Conservation (phyloP, 2,888 invertebrate genomes). For the Ligdia adustata region DNA sequence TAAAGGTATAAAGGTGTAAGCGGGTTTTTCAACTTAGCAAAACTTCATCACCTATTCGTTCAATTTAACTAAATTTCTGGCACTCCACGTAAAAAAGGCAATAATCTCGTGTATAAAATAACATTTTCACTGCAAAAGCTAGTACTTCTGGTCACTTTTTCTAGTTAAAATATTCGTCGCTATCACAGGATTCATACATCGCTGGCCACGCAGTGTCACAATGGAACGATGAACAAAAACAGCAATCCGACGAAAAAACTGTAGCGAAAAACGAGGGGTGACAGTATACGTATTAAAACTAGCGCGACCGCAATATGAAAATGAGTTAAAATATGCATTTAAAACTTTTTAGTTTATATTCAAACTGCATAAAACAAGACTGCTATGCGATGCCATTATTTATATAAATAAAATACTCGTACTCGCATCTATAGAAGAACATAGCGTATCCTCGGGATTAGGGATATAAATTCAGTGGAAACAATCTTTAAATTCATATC, state of each 20-base stretch:
- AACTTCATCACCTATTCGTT: no score
- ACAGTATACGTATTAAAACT: conserved; percentile 39
- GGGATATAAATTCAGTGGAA: no score
- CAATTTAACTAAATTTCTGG: conserved; percentile 14
- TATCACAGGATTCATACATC: conserved; percentile 77
- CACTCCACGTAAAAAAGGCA: conserved; percentile 28
- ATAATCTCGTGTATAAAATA: conserved; percentile 36
- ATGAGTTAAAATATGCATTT: conserved; percentile 18
- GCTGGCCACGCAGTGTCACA: conserved; percentile 66
- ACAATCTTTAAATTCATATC: no score
- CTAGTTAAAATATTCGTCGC: conserved; percentile 68
- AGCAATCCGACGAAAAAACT: conserved; percentile 53
- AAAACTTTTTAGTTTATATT: conserved; percentile 5
- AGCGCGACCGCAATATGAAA: conserved; percentile 18
- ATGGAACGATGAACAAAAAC: conserved; percentile 75
- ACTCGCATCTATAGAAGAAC: no score
- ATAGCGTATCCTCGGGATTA: no score
- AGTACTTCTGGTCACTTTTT: conserved; percentile 50
- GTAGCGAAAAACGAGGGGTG: conserved; percentile 41
- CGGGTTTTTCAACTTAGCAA: no score
- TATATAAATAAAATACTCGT: no score
- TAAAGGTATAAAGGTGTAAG: no score
- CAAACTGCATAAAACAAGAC: background rate
- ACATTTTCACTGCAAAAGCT: conserved; percentile 48
- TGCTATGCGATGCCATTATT: background rate